These are phyloP conservation scores for Chondrilla cf. caribensis DNA, from an alignment of 37 sponge, comb jelly and placozoan species.

Conservation along the genomic window DNA sequence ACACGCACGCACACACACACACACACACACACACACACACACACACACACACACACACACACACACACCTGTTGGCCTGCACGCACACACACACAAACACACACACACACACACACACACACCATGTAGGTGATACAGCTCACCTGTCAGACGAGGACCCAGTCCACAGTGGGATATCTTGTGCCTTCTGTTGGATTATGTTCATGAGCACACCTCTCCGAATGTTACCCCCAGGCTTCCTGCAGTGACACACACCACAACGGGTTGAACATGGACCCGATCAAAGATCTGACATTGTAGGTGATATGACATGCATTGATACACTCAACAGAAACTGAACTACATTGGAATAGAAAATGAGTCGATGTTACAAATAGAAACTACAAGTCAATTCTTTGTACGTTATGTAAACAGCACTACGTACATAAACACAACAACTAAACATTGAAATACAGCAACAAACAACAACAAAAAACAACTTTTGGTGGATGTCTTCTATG, in stretches of 20 bases:
- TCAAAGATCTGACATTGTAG: too few species aligned
- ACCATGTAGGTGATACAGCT: background rate
- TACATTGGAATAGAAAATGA: too few species aligned
- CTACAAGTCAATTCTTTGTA: too few species aligned
- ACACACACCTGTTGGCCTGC: background rate
- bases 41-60: background rate
- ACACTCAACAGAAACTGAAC: too few species aligned
- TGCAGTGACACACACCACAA: too few species aligned
- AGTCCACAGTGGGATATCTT: conserved; percentile 70
- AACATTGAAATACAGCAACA: background rate
- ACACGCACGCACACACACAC: too few species aligned
- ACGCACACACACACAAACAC: too few species aligned
- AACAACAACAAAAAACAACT: background rate
- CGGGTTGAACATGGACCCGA: too few species aligned
- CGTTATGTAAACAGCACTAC: too few species aligned
- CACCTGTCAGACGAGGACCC: conserved; percentile 70
- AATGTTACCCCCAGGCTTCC: conserved; percentile 45
- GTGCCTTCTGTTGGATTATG: conserved; percentile 90
- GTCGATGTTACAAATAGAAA: too few species aligned
- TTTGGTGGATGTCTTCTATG: conserved; percentile 36
- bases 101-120: conserved; percentile 7
- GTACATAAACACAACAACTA: too few species aligned
- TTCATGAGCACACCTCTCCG: conserved; percentile 89
- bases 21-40: background rate
- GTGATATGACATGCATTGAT: too few species aligned